Evolutionary conservation across 2,113 vertebrate genomes (phyloP), one percentile per base, ranked within the genome.

Genomic region (Tapirus terrestris): DNA sequence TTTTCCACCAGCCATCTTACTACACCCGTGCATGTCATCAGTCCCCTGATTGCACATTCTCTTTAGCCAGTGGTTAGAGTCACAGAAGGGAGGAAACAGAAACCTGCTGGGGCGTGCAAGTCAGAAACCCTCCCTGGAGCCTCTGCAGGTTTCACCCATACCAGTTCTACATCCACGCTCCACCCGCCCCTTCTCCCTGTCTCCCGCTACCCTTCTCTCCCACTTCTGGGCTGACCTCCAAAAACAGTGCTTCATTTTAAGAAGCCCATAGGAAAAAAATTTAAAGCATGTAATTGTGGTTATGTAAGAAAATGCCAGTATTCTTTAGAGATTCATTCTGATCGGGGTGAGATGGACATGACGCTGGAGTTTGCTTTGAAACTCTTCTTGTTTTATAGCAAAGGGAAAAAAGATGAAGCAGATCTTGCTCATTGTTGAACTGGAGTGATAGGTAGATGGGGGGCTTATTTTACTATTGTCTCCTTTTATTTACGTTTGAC

Each of bases 1-100:
- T 87, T 85, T 76, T 82, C 18, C n/a, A 68, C 67, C 36, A 58
- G 1, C 43, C 29, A 0, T 25, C 45, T 33, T 21, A 0, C 21
- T 51, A 2, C 11, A 18, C 8, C 81, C 11, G 81, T 5, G 27
- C 3, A 0, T 14, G 53, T 16, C 2, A 0, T 39, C 23, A n/a
- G 56, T 33, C 39, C 48, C 56, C 56, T 16, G 12, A 0, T 21
- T 31, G 33, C 51, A 48, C 39, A 0, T 33, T 29, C 60, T 75
- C 77, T 48, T 14, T 4, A 43, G 33, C 39, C 25, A 8, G 83
- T 27, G 63, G 29, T 48, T 33, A 21, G 36, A 33, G 56, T 27
- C 43, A 6, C 6, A 25, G 83, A 20, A 88, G 58, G 36, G 72
- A 33, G 70, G 23, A 25, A 39, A 17, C 8, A 36, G 83, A 83